A percentile compares a stretch with the other conserved stretches of the same genome.
Conservation (phyloP, 2,888 invertebrate species). For the Thereva unica region DNA sequence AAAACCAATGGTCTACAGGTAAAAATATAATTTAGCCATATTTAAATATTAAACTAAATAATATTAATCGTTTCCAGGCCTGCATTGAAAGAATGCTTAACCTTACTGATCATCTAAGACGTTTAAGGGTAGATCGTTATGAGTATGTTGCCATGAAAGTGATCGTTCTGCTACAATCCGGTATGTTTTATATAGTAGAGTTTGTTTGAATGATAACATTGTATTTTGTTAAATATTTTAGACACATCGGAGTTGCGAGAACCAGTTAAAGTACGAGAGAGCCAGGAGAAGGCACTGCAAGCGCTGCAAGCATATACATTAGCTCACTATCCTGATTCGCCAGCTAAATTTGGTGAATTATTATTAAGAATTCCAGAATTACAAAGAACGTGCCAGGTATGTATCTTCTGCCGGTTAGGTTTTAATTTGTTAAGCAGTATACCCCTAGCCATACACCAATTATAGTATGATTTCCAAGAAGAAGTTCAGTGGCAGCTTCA, state of each 20-base stretch:
- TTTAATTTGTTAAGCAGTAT: not conserved
- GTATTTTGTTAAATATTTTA: slow-evolving; percentile 48
- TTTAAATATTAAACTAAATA: not conserved
- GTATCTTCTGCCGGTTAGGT: not conserved
- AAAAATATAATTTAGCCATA: slow-evolving; percentile 43
- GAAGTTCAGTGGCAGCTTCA: too few relatives aligned
- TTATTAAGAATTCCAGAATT: slow-evolving; percentile 91
- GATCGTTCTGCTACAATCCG: slow-evolving; percentile 87
- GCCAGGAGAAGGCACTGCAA: slow-evolving; percentile 91
- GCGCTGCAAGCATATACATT: slow-evolving; percentile 90
- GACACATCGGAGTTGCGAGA: slow-evolving; percentile 92
- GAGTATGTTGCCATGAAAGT: slow-evolving; percentile 98
- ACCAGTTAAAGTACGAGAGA: slow-evolving; percentile 90
- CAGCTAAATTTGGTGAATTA: slow-evolving; percentile 93
- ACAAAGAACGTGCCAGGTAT: slow-evolving; percentile 90
- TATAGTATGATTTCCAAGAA: too few relatives aligned
- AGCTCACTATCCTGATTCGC: slow-evolving; percentile 86
- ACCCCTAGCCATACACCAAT: too few relatives aligned
- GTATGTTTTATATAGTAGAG: slow-evolving; percentile 59
- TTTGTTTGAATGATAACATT: not conserved
- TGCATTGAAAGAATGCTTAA: slow-evolving; percentile 94
- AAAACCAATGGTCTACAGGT: slow-evolving; percentile 62
- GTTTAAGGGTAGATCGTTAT: slow-evolving; percentile 89
- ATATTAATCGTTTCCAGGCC: slow-evolving; percentile 60
- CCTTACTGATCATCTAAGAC: slow-evolving; percentile 88